Percentiles rank a stretch among this genome's conserved stretches.
phyloP scores from a whole-genome alignment of 2,113 vertebrate genomes.

The Brevimyrus niger region DNA sequence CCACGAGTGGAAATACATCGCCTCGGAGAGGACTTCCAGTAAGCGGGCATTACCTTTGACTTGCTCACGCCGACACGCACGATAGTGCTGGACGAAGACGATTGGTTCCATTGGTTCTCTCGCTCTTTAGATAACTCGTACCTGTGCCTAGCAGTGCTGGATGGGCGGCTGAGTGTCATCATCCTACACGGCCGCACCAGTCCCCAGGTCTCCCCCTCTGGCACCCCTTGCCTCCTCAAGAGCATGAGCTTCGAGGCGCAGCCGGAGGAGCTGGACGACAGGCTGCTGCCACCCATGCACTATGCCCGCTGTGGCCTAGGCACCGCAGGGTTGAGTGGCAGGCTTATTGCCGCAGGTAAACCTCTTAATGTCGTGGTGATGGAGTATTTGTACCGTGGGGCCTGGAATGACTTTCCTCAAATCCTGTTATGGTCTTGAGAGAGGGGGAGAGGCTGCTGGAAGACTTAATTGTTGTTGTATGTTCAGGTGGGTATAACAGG shows the following conservation, averaged over 20 bases:
- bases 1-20: conserved; percentile 97
- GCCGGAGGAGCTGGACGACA: conserved; percentile 69
- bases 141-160: conserved; percentile 92
- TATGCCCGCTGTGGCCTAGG: conserved; percentile 91
- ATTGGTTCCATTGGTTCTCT: not conserved
- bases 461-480: not conserved
- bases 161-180: conserved; percentile 86
- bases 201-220: conserved; percentile 85
- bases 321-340: conserved; percentile 74
- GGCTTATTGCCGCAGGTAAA: conserved; percentile 84
- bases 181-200: conserved; percentile 92
- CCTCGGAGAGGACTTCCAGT: conserved; percentile 96
- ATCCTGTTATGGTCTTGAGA: not conserved
- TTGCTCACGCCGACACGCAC: not conserved
- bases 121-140: conserved; percentile 76
- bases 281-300: conserved; percentile 88
- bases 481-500: conserved; percentile 88
- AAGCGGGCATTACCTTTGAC: conserved; percentile 47
- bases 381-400: not conserved
- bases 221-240: conserved; percentile 87
- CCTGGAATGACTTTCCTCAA: not conserved
- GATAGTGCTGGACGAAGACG: not conserved
- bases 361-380: not conserved
- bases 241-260: conserved; percentile 90
- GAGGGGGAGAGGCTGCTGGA: not conserved